Evolutionary conservation across 2,888 invertebrate genomes (phyloP).

Genomic region (Adelognathus sp.): DNA sequence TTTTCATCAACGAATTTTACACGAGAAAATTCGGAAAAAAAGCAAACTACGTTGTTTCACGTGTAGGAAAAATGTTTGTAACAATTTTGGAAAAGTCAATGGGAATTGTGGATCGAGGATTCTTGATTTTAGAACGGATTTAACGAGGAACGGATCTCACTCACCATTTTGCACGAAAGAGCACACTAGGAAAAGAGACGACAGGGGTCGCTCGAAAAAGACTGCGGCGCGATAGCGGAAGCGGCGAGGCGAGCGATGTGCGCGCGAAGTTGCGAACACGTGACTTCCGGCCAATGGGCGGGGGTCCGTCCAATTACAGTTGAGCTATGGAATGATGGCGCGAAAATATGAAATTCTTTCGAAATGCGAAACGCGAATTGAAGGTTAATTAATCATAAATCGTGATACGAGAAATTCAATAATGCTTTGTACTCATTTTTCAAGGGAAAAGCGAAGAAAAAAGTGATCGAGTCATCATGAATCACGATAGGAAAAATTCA

Average conservation of each 20-base stretch:
- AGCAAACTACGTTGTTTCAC: constrained; percentile 28
- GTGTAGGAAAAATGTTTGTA: background rate
- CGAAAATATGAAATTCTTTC: constrained; percentile 6
- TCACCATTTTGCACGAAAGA: constrained; percentile 75
- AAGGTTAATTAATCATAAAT: background rate
- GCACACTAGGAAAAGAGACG: constrained; percentile 67
- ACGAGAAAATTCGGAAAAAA: background rate
- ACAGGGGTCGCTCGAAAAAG: constrained; percentile 51
- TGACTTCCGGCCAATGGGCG: constrained; percentile 26
- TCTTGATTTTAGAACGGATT: constrained; percentile 68
- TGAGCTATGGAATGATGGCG: background rate
- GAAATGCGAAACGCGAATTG: background rate
- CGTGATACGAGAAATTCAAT: too few relatives aligned
- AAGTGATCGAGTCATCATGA: too few relatives aligned
- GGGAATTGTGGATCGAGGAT: constrained; percentile 60
- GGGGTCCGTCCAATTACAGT: constrained; percentile 1
- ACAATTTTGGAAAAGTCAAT: background rate
- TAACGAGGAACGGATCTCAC: constrained; percentile 56
- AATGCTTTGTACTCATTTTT: too few relatives aligned
- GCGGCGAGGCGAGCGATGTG: background rate
- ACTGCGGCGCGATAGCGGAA: constrained; percentile 15
- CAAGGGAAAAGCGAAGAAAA: too few relatives aligned
- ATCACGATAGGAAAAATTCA: too few relatives aligned
- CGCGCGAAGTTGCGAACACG: too few relatives aligned
- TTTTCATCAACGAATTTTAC: constrained; percentile 1